These are phyloP conservation scores for Halictus rubicundus DNA, from an alignment of 1,140 invertebrate species.

Conservation along the genomic window DNA sequence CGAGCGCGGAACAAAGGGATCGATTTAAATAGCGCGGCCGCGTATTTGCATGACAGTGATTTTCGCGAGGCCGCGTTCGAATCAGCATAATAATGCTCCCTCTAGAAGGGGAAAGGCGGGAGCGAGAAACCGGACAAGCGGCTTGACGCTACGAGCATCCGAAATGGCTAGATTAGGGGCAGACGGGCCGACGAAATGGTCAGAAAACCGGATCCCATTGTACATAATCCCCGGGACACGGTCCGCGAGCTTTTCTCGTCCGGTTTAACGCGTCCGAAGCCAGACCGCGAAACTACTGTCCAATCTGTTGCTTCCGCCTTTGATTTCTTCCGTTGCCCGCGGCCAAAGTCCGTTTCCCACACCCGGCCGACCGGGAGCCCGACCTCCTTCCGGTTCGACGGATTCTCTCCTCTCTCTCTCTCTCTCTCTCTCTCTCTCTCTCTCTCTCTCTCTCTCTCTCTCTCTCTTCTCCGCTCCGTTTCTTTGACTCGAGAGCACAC, in stretches of 20 bases:
- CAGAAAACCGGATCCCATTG: slow-evolving; percentile 18
- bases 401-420: too few relatives aligned
- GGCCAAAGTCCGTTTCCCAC: not conserved
- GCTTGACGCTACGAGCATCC: too few relatives aligned
- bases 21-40: slow-evolving; percentile 5
- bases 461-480: too few relatives aligned
- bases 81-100: slow-evolving; percentile 33
- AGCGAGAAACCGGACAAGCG: slow-evolving; percentile 4
- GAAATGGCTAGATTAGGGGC: slow-evolving; percentile 16
- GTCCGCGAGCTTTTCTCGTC: slow-evolving; percentile 30
- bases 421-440: too few relatives aligned
- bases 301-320: slow-evolving; percentile 52
- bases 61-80: not conserved
- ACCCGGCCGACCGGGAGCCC: too few relatives aligned
- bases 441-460: too few relatives aligned
- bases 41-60: slow-evolving; percentile 21
- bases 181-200: not conserved
- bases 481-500: too few relatives aligned
- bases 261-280: slow-evolving; percentile 50
- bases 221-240: slow-evolving; percentile 28
- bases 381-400: not conserved
- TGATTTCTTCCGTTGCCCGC: slow-evolving; percentile 23
- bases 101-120: not conserved
- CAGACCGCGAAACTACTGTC: slow-evolving; percentile 30
- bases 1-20: slow-evolving; percentile 14